Conservation (phyloP, 2,888 invertebrate genomes). For the Coleophora deauratella region DNA sequence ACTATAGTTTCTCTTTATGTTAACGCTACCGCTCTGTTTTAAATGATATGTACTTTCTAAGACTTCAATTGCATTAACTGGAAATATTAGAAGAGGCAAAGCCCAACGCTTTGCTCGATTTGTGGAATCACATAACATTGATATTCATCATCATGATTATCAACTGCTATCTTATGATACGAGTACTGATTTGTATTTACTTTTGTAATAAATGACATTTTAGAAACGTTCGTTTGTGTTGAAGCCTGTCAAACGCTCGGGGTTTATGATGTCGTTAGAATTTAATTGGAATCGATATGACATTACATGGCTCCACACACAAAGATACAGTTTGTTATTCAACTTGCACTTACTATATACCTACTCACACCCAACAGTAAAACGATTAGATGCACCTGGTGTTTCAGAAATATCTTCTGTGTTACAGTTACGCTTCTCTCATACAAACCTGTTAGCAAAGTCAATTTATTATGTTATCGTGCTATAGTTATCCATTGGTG, state of each 20-base stretch:
- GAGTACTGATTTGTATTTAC: slow-evolving; percentile 39
- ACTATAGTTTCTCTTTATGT: not conserved
- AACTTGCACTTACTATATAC: no score
- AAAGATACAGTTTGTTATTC: slow-evolving; percentile 20
- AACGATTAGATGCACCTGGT: no score
- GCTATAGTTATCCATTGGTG: no score
- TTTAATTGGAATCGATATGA: slow-evolving; percentile 40
- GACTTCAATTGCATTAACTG: not conserved
- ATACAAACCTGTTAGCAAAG: no score
- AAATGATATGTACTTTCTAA: not conserved
- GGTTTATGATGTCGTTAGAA: slow-evolving; percentile 18
- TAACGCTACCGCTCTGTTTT: not conserved
- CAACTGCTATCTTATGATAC: slow-evolving; percentile 10
- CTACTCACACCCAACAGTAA: no score
- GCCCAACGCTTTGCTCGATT: no score
- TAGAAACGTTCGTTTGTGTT: slow-evolving; percentile 30
- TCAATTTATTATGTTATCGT: no score
- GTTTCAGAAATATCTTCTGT: no score
- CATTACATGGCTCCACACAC: slow-evolving; percentile 53
- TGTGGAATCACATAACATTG: no score
- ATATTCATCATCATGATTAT: slow-evolving; percentile 3
- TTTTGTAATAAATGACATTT: slow-evolving; percentile 56
- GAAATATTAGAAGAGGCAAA: no score
- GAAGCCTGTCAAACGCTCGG: slow-evolving; percentile 57
- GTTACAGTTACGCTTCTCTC: no score